Evolutionary conservation across 2,888 invertebrate species (phyloP), one percentile per base, ranked within the genome.

Genomic region (Drosophila koepferae): DNA sequence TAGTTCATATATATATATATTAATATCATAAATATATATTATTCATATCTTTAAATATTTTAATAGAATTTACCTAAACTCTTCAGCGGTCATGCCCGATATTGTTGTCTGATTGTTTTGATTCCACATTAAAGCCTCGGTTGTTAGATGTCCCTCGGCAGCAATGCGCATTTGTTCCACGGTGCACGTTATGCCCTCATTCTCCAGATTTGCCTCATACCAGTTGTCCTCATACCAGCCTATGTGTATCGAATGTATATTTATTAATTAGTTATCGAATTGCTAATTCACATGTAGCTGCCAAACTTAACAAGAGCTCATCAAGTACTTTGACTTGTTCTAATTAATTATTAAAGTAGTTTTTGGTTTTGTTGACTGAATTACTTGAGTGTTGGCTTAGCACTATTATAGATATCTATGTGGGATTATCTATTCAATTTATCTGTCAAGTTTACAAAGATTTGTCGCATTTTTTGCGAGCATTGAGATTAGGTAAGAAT

Each of bases 151-250:
- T 2, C 99, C 99, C 93, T 99, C 98, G 2, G 99, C 98, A 0
- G 99, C 99, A 82, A 95, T 95, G 51, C 96, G 94, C 98, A 99
- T 98, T 93, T 99, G 96, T 81, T 98, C 97, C 69, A 95, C 95
- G 0, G 98, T 98, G 92, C 99, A 99, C 77, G 97, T 96, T 74
- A 99, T 96, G 58, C 96, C 96, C 92, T 98, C 98, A 67, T 96
- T 95, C 81, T 97, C 96, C 77, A 98, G 94, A 92, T 97, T 97
- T 9, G 96, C 96, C 92, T 97, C 97, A 93, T 98, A 99, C 99
- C 99, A 99, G 92, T 99, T 98, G 93, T 99, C 99, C 92, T 99
- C 99, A 93, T 99, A 99, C 99, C 99, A 99, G 68, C 98, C 97
- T 97, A 41, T 18, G 8, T 28, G 6, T 12, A 20, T 44, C 8